Conservation (phyloP, 2,888 invertebrate species). For the Odontothrips loti region DNA sequence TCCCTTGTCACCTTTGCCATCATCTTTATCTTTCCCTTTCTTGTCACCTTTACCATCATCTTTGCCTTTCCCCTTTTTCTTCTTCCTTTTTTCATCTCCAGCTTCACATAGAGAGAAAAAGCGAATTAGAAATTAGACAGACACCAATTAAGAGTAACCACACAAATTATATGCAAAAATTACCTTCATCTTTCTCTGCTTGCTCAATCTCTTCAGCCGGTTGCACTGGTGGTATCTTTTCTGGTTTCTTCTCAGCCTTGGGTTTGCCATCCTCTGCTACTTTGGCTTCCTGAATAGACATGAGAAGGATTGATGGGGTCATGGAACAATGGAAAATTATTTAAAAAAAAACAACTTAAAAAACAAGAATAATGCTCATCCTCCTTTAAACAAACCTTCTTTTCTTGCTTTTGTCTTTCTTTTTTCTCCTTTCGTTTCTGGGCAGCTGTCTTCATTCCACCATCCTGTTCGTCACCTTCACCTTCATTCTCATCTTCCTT, state of each 20-base stretch:
- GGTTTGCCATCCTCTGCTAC: conserved; percentile 47
- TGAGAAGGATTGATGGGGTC: background rate
- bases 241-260: conserved; percentile 37
- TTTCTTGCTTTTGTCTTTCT: conserved; percentile 72
- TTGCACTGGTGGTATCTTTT: background rate
- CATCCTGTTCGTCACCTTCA: conserved; percentile 54
- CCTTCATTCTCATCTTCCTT: conserved; percentile 54
- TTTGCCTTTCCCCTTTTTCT: conserved; percentile 35
- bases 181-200: background rate
- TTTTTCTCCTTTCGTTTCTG: conserved; percentile 89
- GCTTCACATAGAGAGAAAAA: background rate
- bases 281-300: conserved; percentile 38
- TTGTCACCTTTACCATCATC: no score
- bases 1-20: conserved; percentile 43
- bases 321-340: no score
- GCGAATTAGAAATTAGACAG: background rate
- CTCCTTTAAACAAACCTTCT: conserved; percentile 53
- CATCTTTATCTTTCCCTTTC: conserved; percentile 33
- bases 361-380: no score
- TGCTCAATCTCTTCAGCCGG: conserved; percentile 37
- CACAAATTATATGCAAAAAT: background rate
- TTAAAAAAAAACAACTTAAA: no score
- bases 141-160: background rate
- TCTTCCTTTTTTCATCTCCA: conserved; percentile 31
- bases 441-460: conserved; percentile 72